Conservation (phyloP, 2,888 invertebrate genomes). For the Lathronympha strigana region DNA sequence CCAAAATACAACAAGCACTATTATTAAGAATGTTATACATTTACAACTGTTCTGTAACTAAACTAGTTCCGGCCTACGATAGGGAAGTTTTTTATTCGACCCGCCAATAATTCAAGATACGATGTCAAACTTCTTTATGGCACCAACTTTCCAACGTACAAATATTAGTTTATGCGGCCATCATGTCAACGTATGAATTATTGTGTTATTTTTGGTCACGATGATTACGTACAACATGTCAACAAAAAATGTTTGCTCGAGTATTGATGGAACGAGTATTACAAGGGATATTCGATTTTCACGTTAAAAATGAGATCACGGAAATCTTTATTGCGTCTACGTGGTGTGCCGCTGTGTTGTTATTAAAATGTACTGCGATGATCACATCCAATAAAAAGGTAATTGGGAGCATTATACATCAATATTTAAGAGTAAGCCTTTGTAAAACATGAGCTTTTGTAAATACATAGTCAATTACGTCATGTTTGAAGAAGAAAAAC, state of each 20-base stretch:
- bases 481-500: too few species aligned
- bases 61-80: slow-evolving; percentile 66
- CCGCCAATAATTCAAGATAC: slow-evolving; percentile 71
- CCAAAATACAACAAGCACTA: slow-evolving; percentile 13
- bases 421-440: not conserved
- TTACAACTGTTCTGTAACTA: slow-evolving; percentile 71
- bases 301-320: slow-evolving; percentile 25
- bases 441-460: too few species aligned
- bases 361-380: slow-evolving; percentile 23
- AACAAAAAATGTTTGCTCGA: slow-evolving; percentile 49
- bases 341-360: slow-evolving; percentile 16
- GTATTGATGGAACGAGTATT: slow-evolving; percentile 33
- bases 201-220: slow-evolving; percentile 64
- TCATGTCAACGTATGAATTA: slow-evolving; percentile 59
- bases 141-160: slow-evolving; percentile 58
- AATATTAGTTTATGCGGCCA: slow-evolving; percentile 65
- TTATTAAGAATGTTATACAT: slow-evolving; percentile 61
- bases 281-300: slow-evolving; percentile 22
- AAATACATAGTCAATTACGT: too few species aligned
- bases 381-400: slow-evolving; percentile 12
- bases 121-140: slow-evolving; percentile 73
- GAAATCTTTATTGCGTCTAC: slow-evolving; percentile 25
- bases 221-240: slow-evolving; percentile 50
- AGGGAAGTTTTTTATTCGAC: slow-evolving; percentile 66
- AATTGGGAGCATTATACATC: not conserved